Conservation (phyloP, 2,888 invertebrate species). For the Lutraria lutraria region DNA sequence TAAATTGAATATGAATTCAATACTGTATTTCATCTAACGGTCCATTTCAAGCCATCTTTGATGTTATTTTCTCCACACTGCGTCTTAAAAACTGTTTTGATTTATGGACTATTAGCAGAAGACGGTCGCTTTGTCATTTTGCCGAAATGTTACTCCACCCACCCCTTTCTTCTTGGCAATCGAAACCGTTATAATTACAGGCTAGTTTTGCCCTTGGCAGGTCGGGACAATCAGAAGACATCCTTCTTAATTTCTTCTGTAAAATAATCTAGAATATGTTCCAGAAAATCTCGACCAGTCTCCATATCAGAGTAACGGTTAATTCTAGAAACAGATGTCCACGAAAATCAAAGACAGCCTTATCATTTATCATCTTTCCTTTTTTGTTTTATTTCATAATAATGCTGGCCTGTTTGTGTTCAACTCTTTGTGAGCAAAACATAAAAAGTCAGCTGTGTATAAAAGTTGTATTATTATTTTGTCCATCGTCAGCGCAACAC, state of each 20-base stretch:
- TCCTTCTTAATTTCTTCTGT: slow-evolving; percentile 62
- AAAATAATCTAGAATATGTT: slow-evolving; percentile 38
- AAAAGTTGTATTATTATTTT: not conserved
- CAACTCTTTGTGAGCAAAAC: not conserved
- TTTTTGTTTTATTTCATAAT: slow-evolving; percentile 14
- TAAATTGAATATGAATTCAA: slow-evolving; percentile 73
- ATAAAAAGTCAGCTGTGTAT: not conserved
- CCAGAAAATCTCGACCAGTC: slow-evolving; percentile 38
- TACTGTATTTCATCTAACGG: slow-evolving; percentile 46
- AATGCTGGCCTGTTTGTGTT: not conserved
- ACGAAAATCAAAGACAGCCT: slow-evolving; percentile 27
- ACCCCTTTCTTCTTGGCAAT: slow-evolving; percentile 68
- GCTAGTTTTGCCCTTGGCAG: slow-evolving; percentile 58
- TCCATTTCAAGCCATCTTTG: slow-evolving; percentile 52
- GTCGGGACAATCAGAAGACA: slow-evolving; percentile 50
- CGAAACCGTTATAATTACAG: slow-evolving; percentile 73
- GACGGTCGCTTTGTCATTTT: slow-evolving; percentile 63
- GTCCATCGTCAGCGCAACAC: not conserved
- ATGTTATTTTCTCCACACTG: slow-evolving; percentile 45
- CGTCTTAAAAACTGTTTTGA: slow-evolving; percentile 61
- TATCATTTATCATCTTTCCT: slow-evolving; percentile 60
- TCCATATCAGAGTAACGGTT: slow-evolving; percentile 47
- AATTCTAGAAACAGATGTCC: slow-evolving; percentile 57
- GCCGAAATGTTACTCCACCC: slow-evolving; percentile 53
- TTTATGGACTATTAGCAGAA: slow-evolving; percentile 64